Evolutionary conservation across 2,797 vertebrate species (phyloP).

Genomic region (Falco berigora): DNA sequence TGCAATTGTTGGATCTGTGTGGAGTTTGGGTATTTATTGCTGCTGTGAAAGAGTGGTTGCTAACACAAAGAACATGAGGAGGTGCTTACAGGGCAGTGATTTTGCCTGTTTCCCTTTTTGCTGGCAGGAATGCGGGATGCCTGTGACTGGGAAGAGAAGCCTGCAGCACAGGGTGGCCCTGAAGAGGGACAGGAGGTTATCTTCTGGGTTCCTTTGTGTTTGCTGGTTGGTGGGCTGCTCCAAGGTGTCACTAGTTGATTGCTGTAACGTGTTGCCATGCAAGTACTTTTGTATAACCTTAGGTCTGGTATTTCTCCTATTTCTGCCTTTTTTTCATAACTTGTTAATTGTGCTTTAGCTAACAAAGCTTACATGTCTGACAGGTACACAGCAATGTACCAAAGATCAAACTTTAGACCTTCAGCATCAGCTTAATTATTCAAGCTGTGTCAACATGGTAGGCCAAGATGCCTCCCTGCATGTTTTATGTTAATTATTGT

Average conservation of each 20-base stretch:
- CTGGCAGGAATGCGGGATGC: neutral
- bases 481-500: neutral
- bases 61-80: fast-evolving
- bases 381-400: neutral
- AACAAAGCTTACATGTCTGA: neutral
- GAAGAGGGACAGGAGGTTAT: fast-evolving
- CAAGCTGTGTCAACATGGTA: neutral
- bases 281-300: neutral
- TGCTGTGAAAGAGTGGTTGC: neutral
- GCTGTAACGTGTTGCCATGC: neutral
- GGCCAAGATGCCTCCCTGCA: neutral
- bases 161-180: neutral
- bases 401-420: neutral
- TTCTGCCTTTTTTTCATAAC: neutral
- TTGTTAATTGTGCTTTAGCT: neutral
- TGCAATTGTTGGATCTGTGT: neutral
- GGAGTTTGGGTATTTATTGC: neutral
- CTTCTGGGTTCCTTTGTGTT: fast-evolving
- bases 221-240: neutral
- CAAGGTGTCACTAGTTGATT: neutral
- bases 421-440: neutral
- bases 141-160: neutral
- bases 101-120: neutral
- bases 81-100: neutral
- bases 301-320: neutral